Base-by-base conservation (phyloP, 2,888 invertebrate genomes). In the Bembecia ichneumoniformis region DNA sequence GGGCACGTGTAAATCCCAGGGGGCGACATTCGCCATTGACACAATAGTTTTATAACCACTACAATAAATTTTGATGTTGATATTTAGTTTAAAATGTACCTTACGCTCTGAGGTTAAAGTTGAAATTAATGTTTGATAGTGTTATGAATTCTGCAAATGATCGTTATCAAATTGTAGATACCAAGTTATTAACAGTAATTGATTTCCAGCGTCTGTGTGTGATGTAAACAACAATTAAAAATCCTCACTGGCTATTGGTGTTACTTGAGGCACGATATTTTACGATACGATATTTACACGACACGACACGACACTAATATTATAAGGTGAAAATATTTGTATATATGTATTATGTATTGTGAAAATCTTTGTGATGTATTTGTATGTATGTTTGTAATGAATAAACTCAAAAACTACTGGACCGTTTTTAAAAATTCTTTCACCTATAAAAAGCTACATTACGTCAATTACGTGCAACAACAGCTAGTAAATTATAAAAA, bases 1-100 rank as follows among this genome's bases (percentile, higher is more conserved):
- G 51, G 58, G 58, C 74, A 74, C 69, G 72, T 76, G 75, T 63
- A 62, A 66, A 71, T 73, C 66, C 64, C 58, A 58, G 60, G 65
- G 66, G 67, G 62, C 57, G 54, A 56, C 55, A 50, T 52, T 55
- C 57, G 51, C 57, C 57, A 54, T 58, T 51, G 49, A 54, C 54
- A 59, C 58, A 62, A 65, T 60, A 55, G 52, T 58, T 63, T 66
- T 68, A 64, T 61, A 47, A 56, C 54, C 59, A 60, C 62, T 52
- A 58, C 53, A 13, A 40, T 40, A 40, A 40, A 40, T 13, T 40
- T 40, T 40, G 7, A 13, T 40, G 28, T 9, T 28, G n/a, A n/a
- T n/a, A 40, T 13, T 11, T 14, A 40, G 5, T 28, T 28, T 28
- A 9, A 13, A 40, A 40, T 40, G 14, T n/a, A 40, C n/a, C 3